phyloP scores from a whole-genome alignment of 2,113 vertebrate genomes.

The Chaenogobius annularis region DNA sequence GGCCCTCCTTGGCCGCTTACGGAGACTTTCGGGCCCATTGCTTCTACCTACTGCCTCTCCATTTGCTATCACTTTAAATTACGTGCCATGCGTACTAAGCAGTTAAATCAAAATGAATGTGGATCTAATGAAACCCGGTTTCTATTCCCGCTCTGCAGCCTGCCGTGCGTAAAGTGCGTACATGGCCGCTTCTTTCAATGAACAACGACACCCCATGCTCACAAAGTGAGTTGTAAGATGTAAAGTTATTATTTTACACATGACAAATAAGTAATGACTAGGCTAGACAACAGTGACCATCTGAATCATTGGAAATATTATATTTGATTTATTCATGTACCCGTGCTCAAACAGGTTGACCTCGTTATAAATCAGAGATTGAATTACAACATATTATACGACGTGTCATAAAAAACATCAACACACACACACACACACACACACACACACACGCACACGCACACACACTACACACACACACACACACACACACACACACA shows the following conservation, averaged over 20 bases:
- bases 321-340: not conserved
- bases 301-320: not conserved
- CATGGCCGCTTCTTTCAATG: conserved; percentile 2
- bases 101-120: conserved; percentile 34
- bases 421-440: not conserved
- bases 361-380: no score
- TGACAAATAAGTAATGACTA: not conserved
- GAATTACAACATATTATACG: no score
- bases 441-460: no score
- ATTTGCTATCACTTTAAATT: conserved; percentile 52
- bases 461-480: no score
- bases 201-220: not conserved
- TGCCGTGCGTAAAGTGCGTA: conserved; percentile 52
- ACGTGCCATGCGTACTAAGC: conserved; percentile 63
- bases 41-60: conserved; percentile 55
- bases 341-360: not conserved
- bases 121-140: conserved; percentile 27
- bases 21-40: conserved; percentile 53
- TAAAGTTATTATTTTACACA: conserved; percentile 16
- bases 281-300: not conserved
- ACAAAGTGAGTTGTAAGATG: not conserved
- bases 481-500: no score
- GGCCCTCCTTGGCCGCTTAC: conserved; percentile 49
- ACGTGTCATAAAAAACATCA: no score
- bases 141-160: conserved; percentile 31